Evolutionary conservation across 1,140 invertebrate genomes (phyloP).

Genomic region (Cotesia typhae): DNA sequence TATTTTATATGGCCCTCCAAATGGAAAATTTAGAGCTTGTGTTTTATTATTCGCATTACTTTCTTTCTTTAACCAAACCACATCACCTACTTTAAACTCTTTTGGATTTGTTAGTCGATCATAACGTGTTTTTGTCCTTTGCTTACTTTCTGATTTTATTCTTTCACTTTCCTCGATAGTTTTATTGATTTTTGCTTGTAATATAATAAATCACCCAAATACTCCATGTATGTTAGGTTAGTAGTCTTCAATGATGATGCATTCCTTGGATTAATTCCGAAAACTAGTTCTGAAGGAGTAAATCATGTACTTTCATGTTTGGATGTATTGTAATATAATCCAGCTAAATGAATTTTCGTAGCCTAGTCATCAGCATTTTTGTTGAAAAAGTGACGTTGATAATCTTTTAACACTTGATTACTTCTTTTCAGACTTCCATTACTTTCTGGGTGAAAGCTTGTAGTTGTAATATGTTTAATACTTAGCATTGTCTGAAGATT

Average conservation of each 20-base stretch:
- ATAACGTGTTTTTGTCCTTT: too few relatives aligned
- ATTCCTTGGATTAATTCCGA: slow-evolving; percentile 9
- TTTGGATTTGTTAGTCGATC: too few relatives aligned
- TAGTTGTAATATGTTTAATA: slow-evolving; percentile 30
- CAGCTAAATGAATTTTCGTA: neutral
- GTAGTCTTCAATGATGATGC: slow-evolving; percentile 6
- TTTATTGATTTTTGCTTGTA: neutral
- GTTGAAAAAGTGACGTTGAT: slow-evolving; percentile 24
- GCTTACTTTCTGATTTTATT: too few relatives aligned
- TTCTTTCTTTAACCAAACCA: too few relatives aligned
- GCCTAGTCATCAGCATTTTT: slow-evolving; percentile 28
- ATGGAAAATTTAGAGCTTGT: too few relatives aligned
- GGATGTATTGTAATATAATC: slow-evolving; percentile 26
- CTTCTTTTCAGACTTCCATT: neutral
- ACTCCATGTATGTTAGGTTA: slow-evolving; percentile 24
- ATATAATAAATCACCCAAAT: slow-evolving; percentile 29
- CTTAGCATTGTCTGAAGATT: slow-evolving; percentile 26
- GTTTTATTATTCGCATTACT: too few relatives aligned
- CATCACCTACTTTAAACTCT: too few relatives aligned
- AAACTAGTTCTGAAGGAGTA: slow-evolving; percentile 19
- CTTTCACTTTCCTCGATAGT: too few relatives aligned
- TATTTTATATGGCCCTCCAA: too few relatives aligned
- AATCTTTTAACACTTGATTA: slow-evolving; percentile 26
- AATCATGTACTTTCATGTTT: slow-evolving; percentile 22
- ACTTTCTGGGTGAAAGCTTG: slow-evolving; percentile 24